A percentile compares a stretch with the other conserved stretches of the same genome.
phyloP scores from a whole-genome alignment of 2,797 vertebrate species.

The Cirrhinus mrigala region DNA sequence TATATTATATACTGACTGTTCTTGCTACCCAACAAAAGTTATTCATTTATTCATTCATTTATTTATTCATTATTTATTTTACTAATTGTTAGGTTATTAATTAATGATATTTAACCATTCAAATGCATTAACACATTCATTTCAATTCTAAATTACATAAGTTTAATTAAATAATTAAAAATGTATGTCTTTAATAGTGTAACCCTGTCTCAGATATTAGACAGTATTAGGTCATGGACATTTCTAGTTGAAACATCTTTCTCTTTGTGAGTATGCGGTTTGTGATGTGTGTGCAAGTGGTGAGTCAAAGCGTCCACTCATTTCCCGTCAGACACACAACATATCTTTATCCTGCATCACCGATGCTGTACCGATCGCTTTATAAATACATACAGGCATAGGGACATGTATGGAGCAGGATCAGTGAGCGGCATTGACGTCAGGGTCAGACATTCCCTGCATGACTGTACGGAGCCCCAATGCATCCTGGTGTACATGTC shows the following conservation, averaged over 20 bases:
- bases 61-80: too few relatives aligned
- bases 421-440: conserved; percentile 39
- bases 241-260: neutral
- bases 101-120: too few relatives aligned
- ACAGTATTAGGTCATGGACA: neutral
- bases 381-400: conserved; percentile 38
- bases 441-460: conserved; percentile 38
- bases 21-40: too few relatives aligned
- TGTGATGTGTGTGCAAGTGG: conserved; percentile 32
- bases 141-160: neutral
- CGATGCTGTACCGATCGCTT: conserved; percentile 35
- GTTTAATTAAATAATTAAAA: neutral
- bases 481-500: neutral
- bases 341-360: conserved; percentile 39
- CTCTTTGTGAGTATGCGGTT: neutral
- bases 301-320: conserved; percentile 46
- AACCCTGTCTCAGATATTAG: neutral
- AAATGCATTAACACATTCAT: neutral
- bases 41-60: too few relatives aligned
- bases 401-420: conserved; percentile 40
- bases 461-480: conserved; percentile 22
- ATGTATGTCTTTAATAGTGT: neutral
- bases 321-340: conserved; percentile 33
- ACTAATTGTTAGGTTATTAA: too few relatives aligned
- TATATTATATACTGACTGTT: too few relatives aligned